A percentile compares a stretch with the other conserved stretches of the same genome.
Conservation (phyloP, 2,797 vertebrate genomes). For the Dendrocincla fuliginosa region DNA sequence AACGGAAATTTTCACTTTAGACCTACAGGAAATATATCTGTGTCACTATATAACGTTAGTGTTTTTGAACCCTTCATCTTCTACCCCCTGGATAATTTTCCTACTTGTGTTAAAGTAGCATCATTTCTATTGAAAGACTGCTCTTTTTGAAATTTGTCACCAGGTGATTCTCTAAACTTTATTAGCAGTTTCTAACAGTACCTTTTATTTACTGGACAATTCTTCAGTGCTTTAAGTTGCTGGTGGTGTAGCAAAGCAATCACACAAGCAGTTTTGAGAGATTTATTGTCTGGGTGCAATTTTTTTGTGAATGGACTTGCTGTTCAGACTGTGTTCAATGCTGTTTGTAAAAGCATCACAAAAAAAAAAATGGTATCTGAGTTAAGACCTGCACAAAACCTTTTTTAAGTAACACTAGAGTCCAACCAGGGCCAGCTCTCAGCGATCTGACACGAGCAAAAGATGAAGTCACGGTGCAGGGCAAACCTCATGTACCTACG, state of each 20-base stretch:
- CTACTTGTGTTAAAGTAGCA: neutral
- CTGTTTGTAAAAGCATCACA: neutral
- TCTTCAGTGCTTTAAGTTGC: conserved; percentile 14
- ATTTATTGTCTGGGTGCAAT: conserved; percentile 5
- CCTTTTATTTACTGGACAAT: conserved; percentile 50
- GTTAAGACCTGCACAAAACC: neutral
- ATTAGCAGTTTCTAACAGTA: conserved; percentile 28
- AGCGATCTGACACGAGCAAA: neutral
- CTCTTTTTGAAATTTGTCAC: conserved; percentile 37
- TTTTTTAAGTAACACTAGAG: neutral
- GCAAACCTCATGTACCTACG: neutral
- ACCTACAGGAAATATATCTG: neutral
- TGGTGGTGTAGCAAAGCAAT: conserved; percentile 1
- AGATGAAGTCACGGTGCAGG: neutral
- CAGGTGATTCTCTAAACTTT: conserved; percentile 33
- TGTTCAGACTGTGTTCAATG: neutral
- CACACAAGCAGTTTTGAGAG: neutral
- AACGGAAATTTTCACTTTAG: conserved; percentile 40
- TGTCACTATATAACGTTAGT: neutral
- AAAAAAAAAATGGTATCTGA: neutral
- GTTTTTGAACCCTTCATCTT: conserved; percentile 44
- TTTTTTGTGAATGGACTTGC: conserved; percentile 54
- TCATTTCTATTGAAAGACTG: neutral
- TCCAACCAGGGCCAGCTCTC: neutral
- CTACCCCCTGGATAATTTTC: conserved; percentile 24